Evolutionary conservation across 2,113 vertebrate genomes (phyloP), one percentile per base, ranked within the genome.

Genomic region (Ciconia boyciana): DNA sequence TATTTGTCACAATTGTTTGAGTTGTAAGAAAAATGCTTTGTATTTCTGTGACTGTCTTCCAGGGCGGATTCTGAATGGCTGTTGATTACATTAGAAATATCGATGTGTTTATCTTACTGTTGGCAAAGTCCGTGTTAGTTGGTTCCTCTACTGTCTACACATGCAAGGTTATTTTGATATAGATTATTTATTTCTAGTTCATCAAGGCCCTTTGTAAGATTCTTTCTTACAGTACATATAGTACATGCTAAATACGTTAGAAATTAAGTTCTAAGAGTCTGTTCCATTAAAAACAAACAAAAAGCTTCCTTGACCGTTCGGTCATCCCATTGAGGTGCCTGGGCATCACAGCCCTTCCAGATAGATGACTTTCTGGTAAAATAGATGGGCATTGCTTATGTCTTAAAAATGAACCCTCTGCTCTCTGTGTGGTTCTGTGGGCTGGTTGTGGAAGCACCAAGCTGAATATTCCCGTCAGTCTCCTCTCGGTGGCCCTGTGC

Each of bases 1-100:
- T 96, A 93, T 91, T 88, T 86, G 22, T 87, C 43, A 14, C 25
- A 46, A 14, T 77, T 83, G 29, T 95, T 90, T 89, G 76, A 90
- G 28, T 78, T 81, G 78, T 93, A 86, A 71, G 89, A 80, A 91
- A 91, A 85, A 75, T 60, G n/a, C 60, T 83, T 93, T 89, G 43
- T 89, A 19, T 93, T 93, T 95, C 71, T 87, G 49, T 76, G 80
- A 83, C 41, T 62, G 62, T 81, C 75, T 95, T 93, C 54, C 68
- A 83, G 79, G 79, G 39, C 76, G 55, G 71, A 62, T 52, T 94
- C 54, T 95, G 87, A 96, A 92, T 86, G 79, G 85, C 75, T 55
- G 90, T 86, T 95, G 87, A 87, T 86, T 94, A 74, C 6, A 2
- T 77, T 77, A 70, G 55, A 74, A 96, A 66, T 95, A 86, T 71